Evolutionary conservation across 2,113 vertebrate species (phyloP).

Genomic region (Erpornis zantholeuca): DNA sequence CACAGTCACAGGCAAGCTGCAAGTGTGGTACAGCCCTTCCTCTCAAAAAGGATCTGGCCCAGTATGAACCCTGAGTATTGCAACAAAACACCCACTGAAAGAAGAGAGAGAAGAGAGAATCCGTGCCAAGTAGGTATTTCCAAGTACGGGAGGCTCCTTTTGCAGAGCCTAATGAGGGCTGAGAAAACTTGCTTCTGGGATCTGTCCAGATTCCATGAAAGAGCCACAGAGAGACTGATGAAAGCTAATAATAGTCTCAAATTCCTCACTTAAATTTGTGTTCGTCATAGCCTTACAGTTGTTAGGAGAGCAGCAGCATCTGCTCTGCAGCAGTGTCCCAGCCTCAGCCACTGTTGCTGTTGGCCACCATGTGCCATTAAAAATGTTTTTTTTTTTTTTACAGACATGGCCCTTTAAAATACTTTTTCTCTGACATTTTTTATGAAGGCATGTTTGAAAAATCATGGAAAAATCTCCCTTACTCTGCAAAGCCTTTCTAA

Average conservation of each 20-base stretch:
- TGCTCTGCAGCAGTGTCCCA: neutral
- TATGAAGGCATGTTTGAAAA: neutral
- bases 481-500: neutral
- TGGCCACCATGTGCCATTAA: neutral
- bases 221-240: neutral
- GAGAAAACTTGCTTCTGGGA: conserved; percentile 22
- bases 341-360: neutral
- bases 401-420: neutral
- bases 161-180: conserved; percentile 9
- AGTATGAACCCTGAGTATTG: neutral
- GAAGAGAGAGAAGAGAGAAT: neutral
- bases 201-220: neutral
- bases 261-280: neutral
- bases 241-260: conserved; percentile 34
- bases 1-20: neutral
- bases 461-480: neutral
- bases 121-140: neutral
- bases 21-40: neutral
- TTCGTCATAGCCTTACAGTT: neutral
- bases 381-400: neutral
- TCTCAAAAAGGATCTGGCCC: neutral
- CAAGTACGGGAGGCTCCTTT: neutral
- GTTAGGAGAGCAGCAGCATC: neutral
- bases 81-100: neutral
- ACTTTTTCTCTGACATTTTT: neutral